These are phyloP conservation scores for Diachasmimorpha longicaudata DNA, from an alignment of 1,140 invertebrate genomes.

Conservation along the genomic window DNA sequence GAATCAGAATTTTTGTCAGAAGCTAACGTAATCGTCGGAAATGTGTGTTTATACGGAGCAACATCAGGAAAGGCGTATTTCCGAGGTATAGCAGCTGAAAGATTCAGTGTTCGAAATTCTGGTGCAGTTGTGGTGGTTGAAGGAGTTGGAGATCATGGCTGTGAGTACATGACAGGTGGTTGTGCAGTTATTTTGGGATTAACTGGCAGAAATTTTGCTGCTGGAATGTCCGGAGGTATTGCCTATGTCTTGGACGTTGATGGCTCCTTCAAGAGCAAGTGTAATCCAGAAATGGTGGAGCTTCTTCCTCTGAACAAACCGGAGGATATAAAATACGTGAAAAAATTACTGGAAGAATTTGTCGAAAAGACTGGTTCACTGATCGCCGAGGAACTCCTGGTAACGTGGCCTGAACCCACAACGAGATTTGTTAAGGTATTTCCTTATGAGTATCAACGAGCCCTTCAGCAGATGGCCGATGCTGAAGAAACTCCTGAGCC, in stretches of 20 bases:
- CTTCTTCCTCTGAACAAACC: slow-evolving; percentile 78
- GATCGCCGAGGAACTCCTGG: slow-evolving; percentile 80
- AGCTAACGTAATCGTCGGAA: slow-evolving; percentile 96
- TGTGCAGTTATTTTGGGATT: slow-evolving; percentile 87
- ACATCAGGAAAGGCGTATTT: slow-evolving; percentile 94
- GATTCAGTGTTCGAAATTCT: slow-evolving; percentile 98
- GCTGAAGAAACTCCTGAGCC: slow-evolving; percentile 57
- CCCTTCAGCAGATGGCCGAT: slow-evolving; percentile 76
- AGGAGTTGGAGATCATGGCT: slow-evolving; percentile 98
- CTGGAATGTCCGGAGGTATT: slow-evolving; percentile 97
- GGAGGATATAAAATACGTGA: slow-evolving; percentile 84
- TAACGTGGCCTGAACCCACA: slow-evolving; percentile 81
- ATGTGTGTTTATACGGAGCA: slow-evolving; percentile 97
- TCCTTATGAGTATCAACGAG: slow-evolving; percentile 95
- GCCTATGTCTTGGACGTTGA: slow-evolving; percentile 95
- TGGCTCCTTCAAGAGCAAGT: slow-evolving; percentile 82
- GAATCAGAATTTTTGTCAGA: slow-evolving; percentile 84
- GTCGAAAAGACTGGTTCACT: slow-evolving; percentile 87
- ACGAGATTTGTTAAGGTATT: slow-evolving; percentile 94
- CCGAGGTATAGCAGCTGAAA: slow-evolving; percentile 94
- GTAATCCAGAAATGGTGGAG: slow-evolving; percentile 92
- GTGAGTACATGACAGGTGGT: slow-evolving; percentile 99
- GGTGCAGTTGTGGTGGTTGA: slow-evolving; percentile 90
- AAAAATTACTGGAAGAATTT: slow-evolving; percentile 85
- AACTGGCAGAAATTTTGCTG: slow-evolving; percentile 98